Conservation (phyloP, 1,140 invertebrate genomes). For the Agrypnia vestita region DNA sequence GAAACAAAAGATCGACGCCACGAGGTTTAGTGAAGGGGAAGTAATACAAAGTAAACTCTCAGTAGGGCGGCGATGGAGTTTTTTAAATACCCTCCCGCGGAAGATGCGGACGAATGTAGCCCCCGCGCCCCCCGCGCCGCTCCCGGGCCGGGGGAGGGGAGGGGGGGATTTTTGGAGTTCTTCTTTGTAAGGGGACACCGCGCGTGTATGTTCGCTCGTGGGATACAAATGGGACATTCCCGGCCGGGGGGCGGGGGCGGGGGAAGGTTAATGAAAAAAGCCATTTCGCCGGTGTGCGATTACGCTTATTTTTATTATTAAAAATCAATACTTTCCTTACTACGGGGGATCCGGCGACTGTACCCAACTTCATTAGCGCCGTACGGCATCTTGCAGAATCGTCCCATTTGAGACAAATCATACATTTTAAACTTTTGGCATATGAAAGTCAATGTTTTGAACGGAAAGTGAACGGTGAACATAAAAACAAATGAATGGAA, state of each 20-base stretch:
- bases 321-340: slow-evolving; percentile 39
- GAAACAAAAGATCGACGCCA: slow-evolving; percentile 62
- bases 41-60: slow-evolving; percentile 62
- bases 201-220: slow-evolving; percentile 54
- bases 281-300: slow-evolving; percentile 48
- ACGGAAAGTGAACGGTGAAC: no score
- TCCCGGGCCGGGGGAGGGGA: not conserved
- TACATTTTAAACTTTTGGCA: not conserved
- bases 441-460: no score
- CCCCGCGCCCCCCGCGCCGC: not conserved
- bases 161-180: slow-evolving; percentile 30
- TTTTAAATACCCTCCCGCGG: slow-evolving; percentile 60
- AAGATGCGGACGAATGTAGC: slow-evolving; percentile 59
- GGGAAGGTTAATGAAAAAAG: slow-evolving; percentile 53
- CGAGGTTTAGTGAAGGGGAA: slow-evolving; percentile 62
- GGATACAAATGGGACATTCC: slow-evolving; percentile 39
- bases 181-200: slow-evolving; percentile 58
- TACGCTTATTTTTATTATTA: slow-evolving; percentile 46
- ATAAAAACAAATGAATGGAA: no score
- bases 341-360: slow-evolving; percentile 20
- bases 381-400: slow-evolving; percentile 2
- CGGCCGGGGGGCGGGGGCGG: not conserved
- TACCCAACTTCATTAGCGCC: slow-evolving; percentile 21
- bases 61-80: slow-evolving; percentile 57
- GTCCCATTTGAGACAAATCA: not conserved